Base-by-base conservation (phyloP, 2,888 invertebrate species). In the Mermis nigrescens region DNA sequence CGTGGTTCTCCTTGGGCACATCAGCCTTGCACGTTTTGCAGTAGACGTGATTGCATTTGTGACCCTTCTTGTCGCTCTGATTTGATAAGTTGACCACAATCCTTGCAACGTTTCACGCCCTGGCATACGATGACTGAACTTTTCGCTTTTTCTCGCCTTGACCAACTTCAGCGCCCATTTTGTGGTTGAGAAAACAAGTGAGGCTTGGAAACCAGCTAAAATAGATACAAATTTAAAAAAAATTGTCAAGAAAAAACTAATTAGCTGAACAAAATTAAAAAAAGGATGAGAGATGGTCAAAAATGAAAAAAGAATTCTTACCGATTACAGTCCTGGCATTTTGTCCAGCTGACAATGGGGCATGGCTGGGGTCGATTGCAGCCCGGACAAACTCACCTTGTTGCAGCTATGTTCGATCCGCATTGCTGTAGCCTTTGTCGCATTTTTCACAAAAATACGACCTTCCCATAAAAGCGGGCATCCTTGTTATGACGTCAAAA, bases 381-480 rank as follows among this genome's bases (percentile, higher is more conserved):
- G 51, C 51, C 51, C 24, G 24, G 51, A 48, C 51, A 48, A 24
- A 4, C 51, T 48, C 7, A 24, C 15, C 38, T 22, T 24, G 7
- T 19, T 48, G 15, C 51, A 48, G 51, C 7, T 12, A 48, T 38
- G 38, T 7, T 38, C 38, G 7, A n/a, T 38, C 38, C 19, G 7
- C 38, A 38, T 38, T 38, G 38, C 19, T 38, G 26, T 55, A 55
- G 7, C 55, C 55, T 55, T 55, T 55, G n/a, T n/a, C 22, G 38
- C 55, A 55, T 22, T 15, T 55, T 2, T 32, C 32, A 38, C 55
- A 55, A 26, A 19, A 55, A 55, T 55, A 32, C 3, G 55, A 12
- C 31, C 15, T 38, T 3, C 27, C 31, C 22, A 55, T 3, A 32
- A 55, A 55, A 22, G 24, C 55, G n/a, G 55, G 15, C 32, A 55